Evolutionary conservation across 2,113 vertebrate species (phyloP).

Genomic region (Loxodonta africana): DNA sequence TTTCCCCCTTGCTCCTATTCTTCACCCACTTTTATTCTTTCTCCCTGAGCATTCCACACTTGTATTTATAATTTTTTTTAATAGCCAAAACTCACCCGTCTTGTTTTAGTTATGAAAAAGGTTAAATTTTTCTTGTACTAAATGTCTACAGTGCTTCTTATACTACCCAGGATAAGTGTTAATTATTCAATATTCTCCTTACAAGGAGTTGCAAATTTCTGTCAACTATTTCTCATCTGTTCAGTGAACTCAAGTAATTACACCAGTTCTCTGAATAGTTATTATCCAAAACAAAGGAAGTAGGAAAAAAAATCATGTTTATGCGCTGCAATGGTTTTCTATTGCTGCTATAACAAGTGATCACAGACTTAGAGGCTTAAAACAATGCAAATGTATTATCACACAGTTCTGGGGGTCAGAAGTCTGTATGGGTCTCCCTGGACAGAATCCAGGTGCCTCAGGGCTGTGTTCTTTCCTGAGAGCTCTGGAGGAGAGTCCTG

Average conservation of each 20-base stretch:
- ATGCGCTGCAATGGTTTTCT: too few relatives aligned
- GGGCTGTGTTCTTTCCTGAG: too few relatives aligned
- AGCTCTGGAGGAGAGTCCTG: too few relatives aligned
- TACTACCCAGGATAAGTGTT: neutral
- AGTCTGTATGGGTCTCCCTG: too few relatives aligned
- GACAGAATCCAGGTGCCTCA: too few relatives aligned
- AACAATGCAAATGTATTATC: neutral
- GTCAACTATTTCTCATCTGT: neutral
- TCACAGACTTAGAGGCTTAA: rapidly evolving
- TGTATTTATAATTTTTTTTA: too few relatives aligned
- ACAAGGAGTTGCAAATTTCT: neutral
- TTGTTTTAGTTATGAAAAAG: neutral
- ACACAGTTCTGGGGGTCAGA: neutral
- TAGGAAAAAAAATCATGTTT: neutral
- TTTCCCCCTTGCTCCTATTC: rapidly evolving
- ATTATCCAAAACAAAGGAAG: neutral
- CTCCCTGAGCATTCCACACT: neutral
- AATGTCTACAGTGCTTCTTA: neutral
- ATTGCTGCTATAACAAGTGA: neutral
- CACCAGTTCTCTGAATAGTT: neutral
- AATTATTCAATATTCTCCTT: neutral
- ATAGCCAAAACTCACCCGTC: too few relatives aligned
- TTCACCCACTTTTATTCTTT: neutral
- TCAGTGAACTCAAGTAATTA: constrained; percentile 44
- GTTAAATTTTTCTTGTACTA: neutral